Evolutionary conservation across 1,140 invertebrate genomes (phyloP), one percentile per base, ranked within the genome.

Genomic region (Mylabris phalerata): DNA sequence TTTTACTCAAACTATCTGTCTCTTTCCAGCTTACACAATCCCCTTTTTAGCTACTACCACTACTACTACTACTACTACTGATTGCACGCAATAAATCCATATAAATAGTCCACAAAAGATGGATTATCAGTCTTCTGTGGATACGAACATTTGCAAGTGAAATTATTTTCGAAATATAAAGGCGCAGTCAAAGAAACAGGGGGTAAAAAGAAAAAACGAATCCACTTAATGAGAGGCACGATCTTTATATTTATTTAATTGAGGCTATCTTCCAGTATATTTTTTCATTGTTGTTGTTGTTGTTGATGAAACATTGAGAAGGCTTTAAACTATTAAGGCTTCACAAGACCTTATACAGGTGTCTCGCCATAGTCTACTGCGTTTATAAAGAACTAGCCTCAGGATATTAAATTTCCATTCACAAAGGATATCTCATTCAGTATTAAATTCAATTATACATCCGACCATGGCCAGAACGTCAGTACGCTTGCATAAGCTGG

Each of bases 61-160:
- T 19, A 32, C 32, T 32, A 32, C 7, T 32, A 32, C 7, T 32
- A 32, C 32, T 32, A 32, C 42, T 42, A 10, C 44, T 55, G 57
- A 59, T 54, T 42, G 25, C 51, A 54, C 41, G 42, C 51, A 39
- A 54, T 60, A 62, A 62, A 59, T 60, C 61, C 52, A 62, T 48
- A 62, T 62, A 62, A 62, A 62, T 62, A 62, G 61, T 62, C 57
- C 57, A 56, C 57, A 62, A 62, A 62, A 62, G 60, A 62, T 60
- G 61, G 61, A 62, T 62, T 62, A 62, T 62, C 61, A 52, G 59
- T 47, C 60, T 42, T 61, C 45, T 32, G 32, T 5, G 55, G 46
- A 39, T 43, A n/a, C 41, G n/a, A 38, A 46, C 43, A 62, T 62
- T 62, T 62, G 61, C 61, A 62, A 62, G 61, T 62, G 50, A 62